Conservation (phyloP, 2,797 vertebrate species). For the Selene dorsalis region DNA sequence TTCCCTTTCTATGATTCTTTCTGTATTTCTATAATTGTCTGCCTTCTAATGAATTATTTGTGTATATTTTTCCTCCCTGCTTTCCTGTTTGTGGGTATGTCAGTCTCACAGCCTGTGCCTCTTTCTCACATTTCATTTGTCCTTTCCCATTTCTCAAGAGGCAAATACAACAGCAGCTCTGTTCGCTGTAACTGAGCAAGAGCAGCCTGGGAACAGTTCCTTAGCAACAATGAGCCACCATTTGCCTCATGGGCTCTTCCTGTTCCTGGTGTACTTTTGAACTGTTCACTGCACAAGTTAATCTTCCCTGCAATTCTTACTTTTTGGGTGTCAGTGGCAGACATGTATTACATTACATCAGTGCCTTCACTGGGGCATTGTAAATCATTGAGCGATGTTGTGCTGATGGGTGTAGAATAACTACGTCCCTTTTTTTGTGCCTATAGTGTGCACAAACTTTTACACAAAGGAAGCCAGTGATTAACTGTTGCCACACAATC, state of each 20-base stretch:
- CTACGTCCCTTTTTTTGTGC: constrained; percentile 39
- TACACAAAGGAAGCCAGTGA: constrained; percentile 44
- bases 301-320: constrained; percentile 66
- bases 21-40: not conserved
- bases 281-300: constrained; percentile 65
- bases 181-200: constrained; percentile 55
- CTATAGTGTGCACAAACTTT: constrained; percentile 30
- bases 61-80: constrained; percentile 4
- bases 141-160: constrained; percentile 56
- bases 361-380: constrained; percentile 54
- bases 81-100: constrained; percentile 30
- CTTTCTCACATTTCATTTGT: constrained; percentile 57
- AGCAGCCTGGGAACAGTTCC: constrained; percentile 71
- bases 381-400: constrained; percentile 65
- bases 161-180: constrained; percentile 51
- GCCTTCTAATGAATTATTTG: not conserved
- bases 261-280: constrained; percentile 56
- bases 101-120: constrained; percentile 24
- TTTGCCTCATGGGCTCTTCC: constrained; percentile 63
- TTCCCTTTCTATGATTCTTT: not conserved
- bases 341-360: constrained; percentile 68
- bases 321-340: constrained; percentile 58
- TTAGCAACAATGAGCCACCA: constrained; percentile 78
- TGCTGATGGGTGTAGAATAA: constrained; percentile 58
- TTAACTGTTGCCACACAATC: constrained; percentile 58